Conservation (phyloP, 2,888 invertebrate genomes). For the Junonia oenone region DNA sequence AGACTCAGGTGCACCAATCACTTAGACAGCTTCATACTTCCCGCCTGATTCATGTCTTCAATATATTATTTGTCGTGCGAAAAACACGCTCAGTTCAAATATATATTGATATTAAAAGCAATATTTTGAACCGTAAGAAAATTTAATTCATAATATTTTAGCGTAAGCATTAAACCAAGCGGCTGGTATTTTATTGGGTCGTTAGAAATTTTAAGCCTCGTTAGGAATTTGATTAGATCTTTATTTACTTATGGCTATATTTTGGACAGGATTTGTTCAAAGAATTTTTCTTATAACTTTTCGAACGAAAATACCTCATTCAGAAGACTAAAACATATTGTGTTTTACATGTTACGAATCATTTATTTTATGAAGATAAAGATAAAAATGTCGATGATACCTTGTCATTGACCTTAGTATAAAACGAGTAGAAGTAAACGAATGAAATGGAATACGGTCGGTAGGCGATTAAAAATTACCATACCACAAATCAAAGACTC, state of each 20-base stretch:
- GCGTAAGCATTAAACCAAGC: neutral
- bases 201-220: neutral
- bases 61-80: neutral
- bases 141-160: neutral
- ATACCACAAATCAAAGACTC: neutral
- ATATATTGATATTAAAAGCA: neutral
- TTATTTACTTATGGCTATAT: neutral
- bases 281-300: too few relatives aligned
- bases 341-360: too few relatives aligned
- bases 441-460: neutral
- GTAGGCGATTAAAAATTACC: neutral
- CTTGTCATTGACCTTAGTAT: neutral
- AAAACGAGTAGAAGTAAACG: neutral
- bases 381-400: neutral
- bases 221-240: neutral
- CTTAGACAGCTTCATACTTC: slow-evolving; percentile 4
- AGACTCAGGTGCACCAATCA: slow-evolving; percentile 12
- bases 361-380: too few relatives aligned
- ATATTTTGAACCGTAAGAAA: neutral
- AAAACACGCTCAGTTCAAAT: neutral
- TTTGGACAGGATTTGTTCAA: too few relatives aligned
- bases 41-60: slow-evolving; percentile 1
- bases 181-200: too few relatives aligned
- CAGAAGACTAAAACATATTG: too few relatives aligned
- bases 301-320: too few relatives aligned